A percentile compares a stretch with the other conserved stretches of the same genome.
phyloP scores from a whole-genome alignment of 2,888 invertebrate species.

The Orthosia cruda region DNA sequence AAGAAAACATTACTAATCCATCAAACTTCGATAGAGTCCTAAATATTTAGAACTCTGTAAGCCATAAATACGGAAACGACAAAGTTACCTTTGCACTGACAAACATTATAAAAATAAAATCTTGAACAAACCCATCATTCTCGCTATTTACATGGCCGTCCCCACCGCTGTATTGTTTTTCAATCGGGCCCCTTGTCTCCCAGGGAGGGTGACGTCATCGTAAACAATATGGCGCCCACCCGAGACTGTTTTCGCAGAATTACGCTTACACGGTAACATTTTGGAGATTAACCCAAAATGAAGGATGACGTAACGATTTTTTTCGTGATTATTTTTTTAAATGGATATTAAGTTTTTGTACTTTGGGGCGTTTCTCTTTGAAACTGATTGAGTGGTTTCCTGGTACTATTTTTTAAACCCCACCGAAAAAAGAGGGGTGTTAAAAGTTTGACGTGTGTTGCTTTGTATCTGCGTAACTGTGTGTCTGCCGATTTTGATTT shows the following conservation, averaged over 20 bases:
- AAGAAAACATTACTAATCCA: conserved; percentile 20
- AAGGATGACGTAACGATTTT: conserved; percentile 60
- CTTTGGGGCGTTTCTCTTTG: not conserved
- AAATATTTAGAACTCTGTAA: conserved; percentile 25
- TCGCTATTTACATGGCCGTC: conserved; percentile 64
- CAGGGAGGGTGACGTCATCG: conserved; percentile 72
- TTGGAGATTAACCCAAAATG: conserved; percentile 65
- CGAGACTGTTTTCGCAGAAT: conserved; percentile 68
- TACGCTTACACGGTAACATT: conserved; percentile 67
- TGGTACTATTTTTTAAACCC: not conserved
- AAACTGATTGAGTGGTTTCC: conserved; percentile 19
- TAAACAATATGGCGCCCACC: conserved; percentile 73
- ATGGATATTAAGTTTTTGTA: conserved; percentile 20
- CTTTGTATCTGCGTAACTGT: too few relatives aligned
- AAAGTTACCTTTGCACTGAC: conserved; percentile 45
- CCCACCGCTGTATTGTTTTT: conserved; percentile 74
- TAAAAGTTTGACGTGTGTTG: too few relatives aligned
- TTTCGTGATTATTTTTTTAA: conserved; percentile 28
- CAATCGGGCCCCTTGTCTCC: conserved; percentile 69
- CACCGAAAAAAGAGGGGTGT: too few relatives aligned
- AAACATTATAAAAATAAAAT: conserved; percentile 66
- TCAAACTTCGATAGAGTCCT: not conserved
- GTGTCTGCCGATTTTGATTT: too few relatives aligned
- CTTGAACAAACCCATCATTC: conserved; percentile 57
- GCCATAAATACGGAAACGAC: conserved; percentile 16